Percentiles rank a stretch among this genome's conserved stretches.
phyloP scores from a whole-genome alignment of 2,113 vertebrate genomes.

The Pogona vitticeps region DNA sequence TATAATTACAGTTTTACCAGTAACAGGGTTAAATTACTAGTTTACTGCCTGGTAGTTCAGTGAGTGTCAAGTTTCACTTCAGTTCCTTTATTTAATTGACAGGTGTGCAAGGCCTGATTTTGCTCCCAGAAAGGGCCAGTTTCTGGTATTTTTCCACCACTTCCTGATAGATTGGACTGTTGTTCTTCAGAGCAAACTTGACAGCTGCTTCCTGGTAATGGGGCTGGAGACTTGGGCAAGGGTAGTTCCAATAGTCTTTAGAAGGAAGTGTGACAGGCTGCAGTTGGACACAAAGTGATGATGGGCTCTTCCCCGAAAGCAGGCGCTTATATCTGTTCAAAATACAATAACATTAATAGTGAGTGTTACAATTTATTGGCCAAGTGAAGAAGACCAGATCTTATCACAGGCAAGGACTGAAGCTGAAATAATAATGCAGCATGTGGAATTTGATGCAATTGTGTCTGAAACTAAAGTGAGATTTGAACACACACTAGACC shows the following conservation, averaged over 20 bases:
- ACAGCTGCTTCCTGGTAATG: slow-evolving; percentile 38
- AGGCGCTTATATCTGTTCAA: slow-evolving; percentile 29
- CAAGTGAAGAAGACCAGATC: background rate
- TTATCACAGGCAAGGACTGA: no score
- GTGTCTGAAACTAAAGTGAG: no score
- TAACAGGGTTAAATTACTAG: background rate
- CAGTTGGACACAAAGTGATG: slow-evolving; percentile 15
- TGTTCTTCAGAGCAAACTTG: slow-evolving; percentile 48
- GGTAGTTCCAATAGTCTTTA: slow-evolving; percentile 14
- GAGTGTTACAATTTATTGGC: background rate
- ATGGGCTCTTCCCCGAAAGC: slow-evolving; percentile 29
- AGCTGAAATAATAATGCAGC: no score
- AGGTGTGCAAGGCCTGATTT: background rate
- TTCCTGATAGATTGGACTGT: slow-evolving; percentile 10
- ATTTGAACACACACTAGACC: no score
- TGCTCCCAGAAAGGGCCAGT: slow-evolving; percentile 17
- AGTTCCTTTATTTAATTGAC: background rate
- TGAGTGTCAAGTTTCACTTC: background rate
- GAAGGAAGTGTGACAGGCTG: slow-evolving; percentile 24
- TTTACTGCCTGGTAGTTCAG: background rate
- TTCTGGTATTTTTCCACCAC: slow-evolving; percentile 48
- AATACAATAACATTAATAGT: background rate
- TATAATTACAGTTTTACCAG: background rate
- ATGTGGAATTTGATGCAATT: no score
- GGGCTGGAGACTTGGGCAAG: slow-evolving; percentile 47